Base-by-base conservation (phyloP, 1,140 invertebrate genomes). In the Probaryconus sp. region DNA sequence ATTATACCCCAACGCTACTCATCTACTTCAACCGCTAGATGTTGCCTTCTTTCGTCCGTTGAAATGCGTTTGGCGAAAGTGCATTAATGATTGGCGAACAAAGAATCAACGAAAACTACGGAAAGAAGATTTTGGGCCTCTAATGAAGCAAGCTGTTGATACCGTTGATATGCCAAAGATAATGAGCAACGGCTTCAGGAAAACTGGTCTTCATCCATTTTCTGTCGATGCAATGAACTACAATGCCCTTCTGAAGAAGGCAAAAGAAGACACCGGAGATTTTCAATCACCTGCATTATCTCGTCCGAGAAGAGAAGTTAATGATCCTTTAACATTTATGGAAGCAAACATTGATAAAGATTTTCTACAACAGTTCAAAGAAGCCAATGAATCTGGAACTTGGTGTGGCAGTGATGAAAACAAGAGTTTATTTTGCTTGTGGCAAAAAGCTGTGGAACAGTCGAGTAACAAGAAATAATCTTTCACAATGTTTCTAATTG, bases 1-100 rank as follows among this genome's bases (percentile, higher is more conserved):
- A 20, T 40, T 88, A 1, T 79, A 81, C 47, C 73, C 77, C 0
- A 83, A 84, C 55, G 56, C 81, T 3, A 85, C 73, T 5, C 67
- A 77, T 42, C 67, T 84, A 5, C 17, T 83, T 9, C 81, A 83
- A 48, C 79, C 80, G 10, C 53, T 78, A 5, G 80, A 81, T 60
- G 74, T 81, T 5, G 51, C 65, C 5, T 55, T 78, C 2, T 75
- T 64, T 11, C 50, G 40, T n/a, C 26, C 50, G 3, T 31, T 75
- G 7, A 69, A 75, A 63, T 10, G 0, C 2, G 20, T 11, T 30
- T 75, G 64, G 71, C 37, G 24, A 24, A 50, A 21, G 11, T 21
- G 30, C 10, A 20, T 69, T 14, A 38, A 33, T 6, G 11, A 53
- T n/a, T 76, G 68, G 67, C 63, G 56, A 61, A 30, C 21, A 2